A percentile compares a stretch with the other conserved stretches of the same genome.
Conservation (phyloP, 2,888 invertebrate genomes). For the Alentia gelatinosa region DNA sequence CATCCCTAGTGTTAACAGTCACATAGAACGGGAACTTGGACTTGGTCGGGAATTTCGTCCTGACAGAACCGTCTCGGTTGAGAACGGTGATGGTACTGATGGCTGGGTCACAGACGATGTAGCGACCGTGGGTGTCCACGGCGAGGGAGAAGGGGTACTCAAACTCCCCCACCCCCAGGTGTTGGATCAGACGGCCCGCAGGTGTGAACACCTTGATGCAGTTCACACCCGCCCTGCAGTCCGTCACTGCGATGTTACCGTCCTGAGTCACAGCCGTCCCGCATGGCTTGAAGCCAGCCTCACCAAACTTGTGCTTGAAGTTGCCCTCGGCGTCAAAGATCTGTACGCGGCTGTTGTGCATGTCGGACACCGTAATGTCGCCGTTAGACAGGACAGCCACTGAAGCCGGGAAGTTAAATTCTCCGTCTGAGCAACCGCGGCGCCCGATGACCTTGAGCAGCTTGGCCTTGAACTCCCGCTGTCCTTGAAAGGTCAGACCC, state of each 20-base stretch:
- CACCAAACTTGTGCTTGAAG: conserved; percentile 48
- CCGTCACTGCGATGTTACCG: conserved; percentile 60
- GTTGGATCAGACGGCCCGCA: not conserved
- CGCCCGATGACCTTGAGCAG: conserved; percentile 39
- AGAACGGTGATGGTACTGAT: conserved; percentile 50
- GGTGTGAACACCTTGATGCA: conserved; percentile 56
- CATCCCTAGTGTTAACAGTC: conserved; percentile 49
- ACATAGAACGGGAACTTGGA: conserved; percentile 60
- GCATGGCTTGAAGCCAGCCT: conserved; percentile 57
- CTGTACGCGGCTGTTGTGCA: conserved; percentile 59
- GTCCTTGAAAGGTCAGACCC: conserved; percentile 32
- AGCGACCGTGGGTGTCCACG: conserved; percentile 50
- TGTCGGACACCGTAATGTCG: conserved; percentile 57
- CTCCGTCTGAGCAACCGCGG: conserved; percentile 53
- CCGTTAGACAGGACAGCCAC: conserved; percentile 50
- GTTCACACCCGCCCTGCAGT: conserved; percentile 28
- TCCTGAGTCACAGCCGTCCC: conserved; percentile 50
- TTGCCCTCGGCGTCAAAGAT: conserved; percentile 55
- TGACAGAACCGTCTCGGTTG: conserved; percentile 11
- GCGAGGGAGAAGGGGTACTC: conserved; percentile 59
- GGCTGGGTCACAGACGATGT: conserved; percentile 57
- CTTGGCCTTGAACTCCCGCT: not conserved
- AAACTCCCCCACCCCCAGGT: conserved; percentile 48
- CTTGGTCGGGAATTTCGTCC: conserved; percentile 44
- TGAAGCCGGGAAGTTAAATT: conserved; percentile 58